Percentiles rank a stretch among this genome's conserved stretches.
phyloP scores from a whole-genome alignment of 2,797 vertebrate species.

The Coregonus sp. region DNA sequence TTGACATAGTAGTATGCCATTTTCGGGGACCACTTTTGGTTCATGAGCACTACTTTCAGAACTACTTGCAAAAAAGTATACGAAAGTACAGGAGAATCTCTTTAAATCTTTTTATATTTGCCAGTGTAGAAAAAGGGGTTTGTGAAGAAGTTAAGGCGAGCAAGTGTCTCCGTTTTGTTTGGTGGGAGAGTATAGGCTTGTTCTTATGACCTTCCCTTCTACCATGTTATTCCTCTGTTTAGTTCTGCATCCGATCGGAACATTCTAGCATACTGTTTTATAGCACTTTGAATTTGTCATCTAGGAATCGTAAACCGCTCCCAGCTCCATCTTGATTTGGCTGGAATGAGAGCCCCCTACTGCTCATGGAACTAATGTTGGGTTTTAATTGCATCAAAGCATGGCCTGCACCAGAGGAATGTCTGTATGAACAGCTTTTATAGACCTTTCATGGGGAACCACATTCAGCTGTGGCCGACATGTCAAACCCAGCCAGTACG shows the following conservation, averaged over 20 bases:
- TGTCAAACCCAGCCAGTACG: constrained; percentile 3
- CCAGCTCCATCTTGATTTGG: background rate
- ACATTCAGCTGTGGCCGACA: background rate
- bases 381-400: constrained; percentile 11
- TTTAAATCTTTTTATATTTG: too few species aligned
- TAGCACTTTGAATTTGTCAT: constrained; percentile 1
- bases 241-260: background rate
- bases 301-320: constrained; percentile 6
- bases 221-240: background rate
- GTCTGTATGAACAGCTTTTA: constrained; percentile 2
- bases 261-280: background rate
- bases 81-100: too few species aligned
- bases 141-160: background rate
- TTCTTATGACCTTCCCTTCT: background rate
- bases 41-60: too few species aligned
- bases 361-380: background rate
- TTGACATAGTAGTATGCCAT: too few species aligned
- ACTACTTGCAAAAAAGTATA: too few species aligned
- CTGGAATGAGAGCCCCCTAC: constrained; percentile 9
- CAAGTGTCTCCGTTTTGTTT: background rate
- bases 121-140: too few species aligned
- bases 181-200: background rate
- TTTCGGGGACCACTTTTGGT: too few species aligned
- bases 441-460: constrained; percentile 2
- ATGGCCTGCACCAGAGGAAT: constrained; percentile 2